phyloP scores from a whole-genome alignment of 2,888 invertebrate species.

The Siphonodentalium dalli region DNA sequence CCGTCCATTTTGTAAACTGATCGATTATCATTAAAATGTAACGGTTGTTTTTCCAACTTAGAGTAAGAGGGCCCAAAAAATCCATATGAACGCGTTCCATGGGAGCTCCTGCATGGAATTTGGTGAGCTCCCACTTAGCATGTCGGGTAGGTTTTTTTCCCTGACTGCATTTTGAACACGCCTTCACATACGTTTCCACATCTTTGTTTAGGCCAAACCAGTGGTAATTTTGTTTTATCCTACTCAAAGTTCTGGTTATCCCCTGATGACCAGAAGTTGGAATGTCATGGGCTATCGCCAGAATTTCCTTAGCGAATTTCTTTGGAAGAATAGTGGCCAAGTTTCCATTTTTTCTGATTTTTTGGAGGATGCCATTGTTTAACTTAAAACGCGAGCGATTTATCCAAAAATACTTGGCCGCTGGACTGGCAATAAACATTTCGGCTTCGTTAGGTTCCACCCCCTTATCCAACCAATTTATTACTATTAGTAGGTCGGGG shows the following conservation, averaged over 20 bases:
- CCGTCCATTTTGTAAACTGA: constrained; percentile 8
- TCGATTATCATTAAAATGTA: constrained; percentile 16
- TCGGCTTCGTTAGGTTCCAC: constrained; percentile 1
- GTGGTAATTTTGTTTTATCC: constrained; percentile 3
- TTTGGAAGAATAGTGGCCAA: neutral
- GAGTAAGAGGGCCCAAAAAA: constrained; percentile 14
- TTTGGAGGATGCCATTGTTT: too few species aligned
- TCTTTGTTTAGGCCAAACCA: constrained; percentile 2
- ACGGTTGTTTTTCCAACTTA: constrained; percentile 6
- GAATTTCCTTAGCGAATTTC: neutral
- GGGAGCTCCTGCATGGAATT: constrained; percentile 81
- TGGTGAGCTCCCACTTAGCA: neutral
- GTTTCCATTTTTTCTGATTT: neutral
- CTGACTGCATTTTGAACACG: neutral
- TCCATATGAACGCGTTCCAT: constrained; percentile 22
- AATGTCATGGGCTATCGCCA: constrained; percentile 1
- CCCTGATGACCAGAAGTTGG: constrained; percentile 12
- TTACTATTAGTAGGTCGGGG: neutral
- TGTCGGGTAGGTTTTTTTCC: neutral
- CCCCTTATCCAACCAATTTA: neutral
- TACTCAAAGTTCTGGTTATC: neutral
- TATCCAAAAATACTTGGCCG: constrained; percentile 5
- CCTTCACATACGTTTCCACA: neutral
- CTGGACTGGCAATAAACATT: constrained; percentile 1
- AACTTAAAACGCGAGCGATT: neutral